Evolutionary conservation across 1,140 invertebrate species (phyloP), one percentile per base, ranked within the genome.

Genomic region (Halictus rubicundus): DNA sequence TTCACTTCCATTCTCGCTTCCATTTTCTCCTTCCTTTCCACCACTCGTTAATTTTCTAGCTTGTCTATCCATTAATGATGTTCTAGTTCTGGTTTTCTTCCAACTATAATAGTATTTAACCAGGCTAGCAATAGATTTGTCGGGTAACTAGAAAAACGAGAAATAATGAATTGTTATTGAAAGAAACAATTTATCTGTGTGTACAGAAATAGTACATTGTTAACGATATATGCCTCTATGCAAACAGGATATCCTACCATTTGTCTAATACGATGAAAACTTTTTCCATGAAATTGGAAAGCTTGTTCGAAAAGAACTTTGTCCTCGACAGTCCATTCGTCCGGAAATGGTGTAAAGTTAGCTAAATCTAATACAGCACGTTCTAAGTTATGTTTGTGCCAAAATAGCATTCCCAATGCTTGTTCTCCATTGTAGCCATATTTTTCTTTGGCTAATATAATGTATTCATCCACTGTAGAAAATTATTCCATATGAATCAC

Each of bases 51-150:
- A 93, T 94, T 95, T 97, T 90, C 95, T 94, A 2, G 96, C 96
- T 92, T 97, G 96, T 73, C 96, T 94, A 92, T 99, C 98, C 97
- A 99, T 99, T 32, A 99, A 93, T 89, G 98, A 99, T 66, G 96
- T 98, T 65, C 97, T 95, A 86, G 96, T 96, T 89, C 98, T 94
- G 16, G 97, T 98, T 90, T 99, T 99, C 91, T 99, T 99, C 98
- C 98, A 99, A 86, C 97, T 98, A 91, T 99, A 99, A 92, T 99
- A 99, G 93, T 99, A 99, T 92, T 99, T 99, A 0, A 99, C 98
- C 84, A 99, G 93, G 88, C 97, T 97, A 39, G 98, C 97, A 87
- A 99, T 99, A 64, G 98, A 97, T 94, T 99, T 99, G 90, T 99
- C 98, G 65, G 98, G 98, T 85, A 99, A 93, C 97, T 98, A 88